Base-by-base conservation (phyloP, 1,140 invertebrate genomes). In the Solenopsis invicta region DNA sequence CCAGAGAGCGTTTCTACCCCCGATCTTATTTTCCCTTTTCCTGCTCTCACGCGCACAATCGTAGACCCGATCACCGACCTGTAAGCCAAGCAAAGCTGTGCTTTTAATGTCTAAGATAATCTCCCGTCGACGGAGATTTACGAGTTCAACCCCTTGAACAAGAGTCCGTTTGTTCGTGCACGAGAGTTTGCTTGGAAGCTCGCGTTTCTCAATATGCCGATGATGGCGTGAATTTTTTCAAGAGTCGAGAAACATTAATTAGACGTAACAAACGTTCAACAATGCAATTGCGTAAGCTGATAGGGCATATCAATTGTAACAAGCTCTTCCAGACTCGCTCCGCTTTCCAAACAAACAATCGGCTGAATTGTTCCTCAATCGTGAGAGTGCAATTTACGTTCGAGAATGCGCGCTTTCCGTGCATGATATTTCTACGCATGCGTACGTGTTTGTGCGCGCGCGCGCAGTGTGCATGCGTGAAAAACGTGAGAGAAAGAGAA, bases 51-150 rank as follows among this genome's bases (percentile, higher is more conserved):
- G 86, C 85, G 85, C 84, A 54, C 74, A 82, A 67, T 74, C 72
- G 72, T 75, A 75, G 72, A 56, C 52, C 72, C 76, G 74, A 88
- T 78, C 89, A 91, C 85, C 89, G 76, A 94, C 92, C 93, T 94
- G 94, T 72, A 94, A 94, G 88, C 90, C 93, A 92, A 93, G 87
- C 89, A 91, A 92, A 89, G 85, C 90, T 90, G 87, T 24, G 78
- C 85, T 81, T 71, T 90, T 91, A 90, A 56, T 89, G 48, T 59
- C 41, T 34, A 24, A 18, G 29, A 62, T 84, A 66, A 61, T 75
- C 45, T 71, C 72, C 10, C 72, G 16, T 69, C 52, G 12, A 80
- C 74, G 10, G 67, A 75, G 80, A 88, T 90, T 89, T 74, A 61
- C 50, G 41, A 21, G 62, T 24, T 72, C 18, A 87, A 16, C 54